Evolutionary conservation across 2,888 invertebrate species (phyloP).

Genomic region (Coelopa pilipes): DNA sequence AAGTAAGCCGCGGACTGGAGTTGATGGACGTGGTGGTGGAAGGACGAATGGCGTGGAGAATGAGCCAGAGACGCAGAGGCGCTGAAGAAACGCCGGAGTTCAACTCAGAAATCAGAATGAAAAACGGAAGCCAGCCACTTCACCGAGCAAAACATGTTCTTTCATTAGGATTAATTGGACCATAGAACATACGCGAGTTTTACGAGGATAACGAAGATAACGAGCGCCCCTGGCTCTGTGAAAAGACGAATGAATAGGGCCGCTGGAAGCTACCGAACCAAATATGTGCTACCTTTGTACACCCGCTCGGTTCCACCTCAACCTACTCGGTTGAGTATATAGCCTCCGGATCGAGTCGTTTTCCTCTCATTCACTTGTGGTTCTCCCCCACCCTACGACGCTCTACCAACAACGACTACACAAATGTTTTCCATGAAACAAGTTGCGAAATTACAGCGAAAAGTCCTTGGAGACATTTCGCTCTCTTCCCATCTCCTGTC

Average conservation of each 20-base stretch:
- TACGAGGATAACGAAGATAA: conserved; percentile 35
- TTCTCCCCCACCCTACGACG: neutral
- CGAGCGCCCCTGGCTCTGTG: conserved; percentile 9
- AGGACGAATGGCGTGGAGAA: neutral
- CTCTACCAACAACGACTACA: conserved; percentile 33
- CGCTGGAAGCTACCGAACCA: neutral
- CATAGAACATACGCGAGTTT: conserved; percentile 45
- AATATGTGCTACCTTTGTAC: no score
- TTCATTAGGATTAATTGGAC: conserved; percentile 56
- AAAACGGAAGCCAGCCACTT: conserved; percentile 32
- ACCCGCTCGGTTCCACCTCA: no score
- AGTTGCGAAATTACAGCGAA: conserved; percentile 39
- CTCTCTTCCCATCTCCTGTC: conserved; percentile 31
- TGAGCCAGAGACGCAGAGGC: neutral
- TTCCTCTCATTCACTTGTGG: conserved; percentile 13
- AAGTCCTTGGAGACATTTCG: conserved; percentile 41
- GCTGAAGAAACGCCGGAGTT: neutral
- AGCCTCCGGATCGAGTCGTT: conserved; percentile 8
- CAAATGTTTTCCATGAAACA: conserved; percentile 38
- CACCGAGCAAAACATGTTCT: conserved; percentile 41
- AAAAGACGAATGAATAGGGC: conserved; percentile 23
- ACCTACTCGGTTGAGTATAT: neutral
- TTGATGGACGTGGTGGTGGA: neutral
- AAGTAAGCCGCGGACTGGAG: no score
- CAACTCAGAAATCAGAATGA: neutral